Conservation (phyloP, 2,797 vertebrate species). For the Molossus alvarezi region DNA sequence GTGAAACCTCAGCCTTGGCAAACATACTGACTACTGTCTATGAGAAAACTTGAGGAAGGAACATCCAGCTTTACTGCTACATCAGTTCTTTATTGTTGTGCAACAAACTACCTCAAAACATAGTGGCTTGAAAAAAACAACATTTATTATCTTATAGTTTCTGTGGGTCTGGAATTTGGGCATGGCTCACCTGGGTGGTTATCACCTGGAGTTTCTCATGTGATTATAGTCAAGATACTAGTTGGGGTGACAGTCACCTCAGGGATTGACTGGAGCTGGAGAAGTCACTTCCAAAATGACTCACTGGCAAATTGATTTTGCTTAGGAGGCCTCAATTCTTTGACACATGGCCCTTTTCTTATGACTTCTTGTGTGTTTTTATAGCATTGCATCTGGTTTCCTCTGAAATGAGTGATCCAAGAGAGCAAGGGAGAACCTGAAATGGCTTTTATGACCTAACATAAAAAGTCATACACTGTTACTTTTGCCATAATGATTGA, state of each 20-base stretch:
- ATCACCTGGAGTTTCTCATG: not conserved
- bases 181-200: not conserved
- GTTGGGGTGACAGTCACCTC: not conserved
- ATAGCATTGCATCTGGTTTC: not conserved
- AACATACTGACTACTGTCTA: not conserved
- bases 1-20: not conserved
- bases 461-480: constrained; percentile 2
- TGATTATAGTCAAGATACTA: not conserved
- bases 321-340: not conserved
- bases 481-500: not conserved
- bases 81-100: not conserved
- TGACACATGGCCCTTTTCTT: not conserved
- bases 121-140: not conserved
- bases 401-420: not conserved
- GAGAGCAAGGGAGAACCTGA: not conserved
- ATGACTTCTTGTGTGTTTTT: not conserved
- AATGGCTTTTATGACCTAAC: not conserved
- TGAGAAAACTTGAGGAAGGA: not conserved
- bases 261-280: not conserved
- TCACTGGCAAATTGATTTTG: not conserved
- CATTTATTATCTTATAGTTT: constrained; percentile 18
- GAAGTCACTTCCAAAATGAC: not conserved
- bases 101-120: not conserved
- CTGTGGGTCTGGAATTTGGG: not conserved
- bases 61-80: not conserved